Conservation (phyloP, 2,888 invertebrate species). For the Platycheirus rosarum region DNA sequence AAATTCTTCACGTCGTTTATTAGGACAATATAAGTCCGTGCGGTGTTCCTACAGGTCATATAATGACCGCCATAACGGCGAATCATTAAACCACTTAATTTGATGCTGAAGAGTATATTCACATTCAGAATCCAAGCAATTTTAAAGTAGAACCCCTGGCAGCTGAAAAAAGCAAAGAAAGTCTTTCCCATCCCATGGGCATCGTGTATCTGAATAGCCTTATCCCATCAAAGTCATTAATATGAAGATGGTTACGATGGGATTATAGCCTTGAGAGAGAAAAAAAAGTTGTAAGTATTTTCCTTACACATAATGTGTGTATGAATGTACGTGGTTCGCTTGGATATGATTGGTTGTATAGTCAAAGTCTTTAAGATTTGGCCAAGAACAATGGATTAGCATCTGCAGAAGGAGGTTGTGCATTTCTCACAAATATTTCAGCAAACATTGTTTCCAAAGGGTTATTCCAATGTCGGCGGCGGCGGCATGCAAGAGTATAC, state of each 20-base stretch:
- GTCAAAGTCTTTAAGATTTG: constrained; percentile 30
- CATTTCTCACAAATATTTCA: constrained; percentile 28
- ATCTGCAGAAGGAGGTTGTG: background rate
- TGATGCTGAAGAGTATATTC: background rate
- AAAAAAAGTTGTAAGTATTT: constrained; percentile 6
- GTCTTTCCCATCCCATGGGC: constrained; percentile 42
- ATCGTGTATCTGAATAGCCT: constrained; percentile 6
- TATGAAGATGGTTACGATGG: constrained; percentile 26
- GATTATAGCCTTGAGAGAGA: constrained; percentile 6
- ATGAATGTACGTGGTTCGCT: no score
- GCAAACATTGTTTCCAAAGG: constrained; percentile 33
- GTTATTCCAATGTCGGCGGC: constrained; percentile 35
- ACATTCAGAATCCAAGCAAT: constrained; percentile 11
- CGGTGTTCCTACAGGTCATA: no score
- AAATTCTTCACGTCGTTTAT: no score
- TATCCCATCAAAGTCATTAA: constrained; percentile 28
- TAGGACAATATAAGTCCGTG: no score
- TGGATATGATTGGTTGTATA: constrained; percentile 34
- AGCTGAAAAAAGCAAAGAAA: constrained; percentile 7
- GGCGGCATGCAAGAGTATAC: constrained; percentile 4
- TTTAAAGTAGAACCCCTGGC: constrained; percentile 19
- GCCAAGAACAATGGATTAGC: constrained; percentile 42
- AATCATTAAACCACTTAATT: constrained; percentile 33
- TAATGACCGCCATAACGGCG: background rate
- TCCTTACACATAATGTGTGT: background rate